Percentiles rank a stretch among this genome's conserved stretches.
Conservation (phyloP, 1,140 invertebrate genomes). For the Drosophila malerkotliana region DNA sequence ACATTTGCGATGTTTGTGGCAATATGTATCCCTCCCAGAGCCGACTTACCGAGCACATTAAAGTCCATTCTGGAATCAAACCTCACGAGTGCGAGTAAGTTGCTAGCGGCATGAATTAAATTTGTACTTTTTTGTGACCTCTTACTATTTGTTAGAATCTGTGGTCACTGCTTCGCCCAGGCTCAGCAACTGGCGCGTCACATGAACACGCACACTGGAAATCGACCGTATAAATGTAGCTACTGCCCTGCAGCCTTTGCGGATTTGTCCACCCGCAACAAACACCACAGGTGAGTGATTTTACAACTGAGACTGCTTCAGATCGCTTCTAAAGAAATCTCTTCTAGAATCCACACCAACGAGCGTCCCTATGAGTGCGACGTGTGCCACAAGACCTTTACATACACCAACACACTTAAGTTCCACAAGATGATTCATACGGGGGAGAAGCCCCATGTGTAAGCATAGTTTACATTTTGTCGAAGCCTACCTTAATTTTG, state of each 20-base stretch:
- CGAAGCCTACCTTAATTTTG: background rate
- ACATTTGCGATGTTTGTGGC: slow-evolving; percentile 81
- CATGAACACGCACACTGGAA: slow-evolving; percentile 81
- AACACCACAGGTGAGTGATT: slow-evolving; percentile 84
- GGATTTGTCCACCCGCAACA: slow-evolving; percentile 86
- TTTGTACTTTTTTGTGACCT: background rate
- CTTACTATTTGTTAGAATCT: slow-evolving; percentile 56
- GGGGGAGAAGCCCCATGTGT: slow-evolving; percentile 80
- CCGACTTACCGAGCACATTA: slow-evolving; percentile 81
- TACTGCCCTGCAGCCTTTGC: slow-evolving; percentile 89
- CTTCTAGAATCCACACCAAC: slow-evolving; percentile 85
- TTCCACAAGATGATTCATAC: slow-evolving; percentile 83
- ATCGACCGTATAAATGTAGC: slow-evolving; percentile 88
- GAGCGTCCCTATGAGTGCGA: slow-evolving; percentile 86
- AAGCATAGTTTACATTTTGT: slow-evolving; percentile 34
- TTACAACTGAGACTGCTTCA: background rate
- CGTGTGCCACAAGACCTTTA: slow-evolving; percentile 87
- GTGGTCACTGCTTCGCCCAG: slow-evolving; percentile 76
- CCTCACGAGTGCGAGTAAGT: slow-evolving; percentile 82
- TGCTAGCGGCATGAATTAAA: background rate
- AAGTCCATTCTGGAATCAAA: slow-evolving; percentile 77
- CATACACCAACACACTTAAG: slow-evolving; percentile 84
- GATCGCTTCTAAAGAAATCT: background rate
- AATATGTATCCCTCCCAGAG: slow-evolving; percentile 82
- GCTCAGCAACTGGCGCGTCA: slow-evolving; percentile 76